Evolutionary conservation across 1,140 invertebrate species (phyloP).

Genomic region (Rhyacophila brunnea): DNA sequence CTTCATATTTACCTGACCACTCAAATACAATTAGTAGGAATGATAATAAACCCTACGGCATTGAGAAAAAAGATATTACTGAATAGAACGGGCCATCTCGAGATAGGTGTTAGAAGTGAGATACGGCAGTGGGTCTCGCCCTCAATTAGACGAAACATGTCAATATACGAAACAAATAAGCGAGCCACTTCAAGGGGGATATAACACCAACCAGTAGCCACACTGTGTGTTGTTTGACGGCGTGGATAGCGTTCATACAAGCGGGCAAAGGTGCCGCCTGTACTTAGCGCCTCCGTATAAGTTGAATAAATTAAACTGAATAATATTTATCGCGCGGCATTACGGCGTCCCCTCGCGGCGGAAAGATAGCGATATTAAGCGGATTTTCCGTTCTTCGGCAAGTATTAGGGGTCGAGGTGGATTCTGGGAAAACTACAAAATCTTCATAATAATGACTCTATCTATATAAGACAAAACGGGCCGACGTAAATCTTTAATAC

Average conservation of each 20-base stretch:
- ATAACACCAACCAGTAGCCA: background rate
- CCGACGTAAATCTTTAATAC: slow-evolving; percentile 32
- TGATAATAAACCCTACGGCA: too few relatives aligned
- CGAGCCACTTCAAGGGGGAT: too few relatives aligned
- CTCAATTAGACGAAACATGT: too few relatives aligned
- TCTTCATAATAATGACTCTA: slow-evolving; percentile 27
- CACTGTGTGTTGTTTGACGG: background rate
- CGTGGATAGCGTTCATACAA: background rate
- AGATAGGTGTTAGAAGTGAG: too few relatives aligned
- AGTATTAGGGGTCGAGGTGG: background rate
- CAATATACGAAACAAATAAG: too few relatives aligned
- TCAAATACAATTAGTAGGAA: too few relatives aligned
- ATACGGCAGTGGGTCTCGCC: too few relatives aligned
- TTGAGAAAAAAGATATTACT: too few relatives aligned
- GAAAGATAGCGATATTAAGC: slow-evolving; percentile 22
- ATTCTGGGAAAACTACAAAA: slow-evolving; percentile 23
- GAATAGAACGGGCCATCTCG: too few relatives aligned
- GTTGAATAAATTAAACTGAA: slow-evolving; percentile 25
- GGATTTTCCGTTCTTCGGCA: slow-evolving; percentile 10
- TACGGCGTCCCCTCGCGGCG: slow-evolving; percentile 1
- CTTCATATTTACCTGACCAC: too few relatives aligned
- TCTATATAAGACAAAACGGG: slow-evolving; percentile 17
- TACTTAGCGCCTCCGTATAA: background rate
- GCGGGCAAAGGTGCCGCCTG: background rate
- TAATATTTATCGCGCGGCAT: slow-evolving; percentile 22